Evolutionary conservation across 1,140 invertebrate genomes (phyloP).

Genomic region (Anoplolepis gracilipes): DNA sequence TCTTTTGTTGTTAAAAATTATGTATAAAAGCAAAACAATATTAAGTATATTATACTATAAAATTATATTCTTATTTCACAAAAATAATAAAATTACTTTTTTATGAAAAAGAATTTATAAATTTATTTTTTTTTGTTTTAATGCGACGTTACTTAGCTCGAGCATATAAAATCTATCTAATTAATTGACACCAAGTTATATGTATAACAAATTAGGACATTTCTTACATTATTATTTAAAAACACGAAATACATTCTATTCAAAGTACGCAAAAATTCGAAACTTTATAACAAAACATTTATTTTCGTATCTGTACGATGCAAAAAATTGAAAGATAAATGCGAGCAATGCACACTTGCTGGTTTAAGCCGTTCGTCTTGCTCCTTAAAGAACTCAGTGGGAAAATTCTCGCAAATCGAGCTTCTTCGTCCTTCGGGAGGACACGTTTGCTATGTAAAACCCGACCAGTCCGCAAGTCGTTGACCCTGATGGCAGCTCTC

Average conservation of each 20-base stretch:
- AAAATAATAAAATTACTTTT: not conserved
- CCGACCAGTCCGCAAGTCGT: constrained; percentile 36
- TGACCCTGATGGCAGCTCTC: constrained; percentile 50
- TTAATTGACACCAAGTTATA: not conserved
- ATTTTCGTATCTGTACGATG: not conserved
- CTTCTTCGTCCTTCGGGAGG: constrained; percentile 8
- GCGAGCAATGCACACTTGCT: not conserved
- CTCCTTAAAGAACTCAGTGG: not conserved
- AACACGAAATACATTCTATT: not conserved
- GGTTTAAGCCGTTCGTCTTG: not conserved
- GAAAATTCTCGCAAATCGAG: not conserved
- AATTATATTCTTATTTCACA: not conserved
- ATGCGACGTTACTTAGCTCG: not conserved
- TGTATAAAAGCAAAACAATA: no score
- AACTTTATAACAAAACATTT: not conserved
- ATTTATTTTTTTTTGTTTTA: not conserved
- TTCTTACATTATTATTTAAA: not conserved
- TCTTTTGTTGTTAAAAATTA: no score
- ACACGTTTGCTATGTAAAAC: constrained; percentile 38
- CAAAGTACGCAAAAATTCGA: not conserved
- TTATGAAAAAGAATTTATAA: not conserved
- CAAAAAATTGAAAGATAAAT: constrained; percentile 8
- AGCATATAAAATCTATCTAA: not conserved
- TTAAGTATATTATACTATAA: not conserved
- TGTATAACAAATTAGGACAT: not conserved